Base-by-base conservation (phyloP, 1,140 invertebrate genomes). In the Apis cerana region DNA sequence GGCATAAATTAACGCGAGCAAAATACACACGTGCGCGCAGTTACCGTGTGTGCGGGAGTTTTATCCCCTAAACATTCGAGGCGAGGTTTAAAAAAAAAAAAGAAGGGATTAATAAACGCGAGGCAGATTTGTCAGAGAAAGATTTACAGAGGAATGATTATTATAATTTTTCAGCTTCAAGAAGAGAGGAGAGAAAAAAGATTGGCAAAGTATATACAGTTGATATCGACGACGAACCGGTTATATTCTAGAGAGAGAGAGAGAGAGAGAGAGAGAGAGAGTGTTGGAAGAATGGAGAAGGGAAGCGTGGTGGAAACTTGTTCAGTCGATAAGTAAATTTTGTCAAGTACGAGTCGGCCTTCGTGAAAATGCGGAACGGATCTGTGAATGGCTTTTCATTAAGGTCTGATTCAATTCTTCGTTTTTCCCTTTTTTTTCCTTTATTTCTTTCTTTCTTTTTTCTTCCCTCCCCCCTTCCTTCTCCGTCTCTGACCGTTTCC, bases 331-430 rank as follows among this genome's bases (percentile, higher is more conserved):
- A 83, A 64, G 83, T 75, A 85, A 83, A 88, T 88, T 88, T 88
- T 52, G 80, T 48, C 61, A 85, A 76, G 83, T 59, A 77, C 48
- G 54, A 76, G 62, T 17, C 75, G 21, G 70, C 75, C 54, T 74
- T 62, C 23, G 72, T 33, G 83, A 69, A 85, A 86, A 84, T 52
- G 65, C 82, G 62, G 75, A 72, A 43, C 75, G 69, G 68, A 85
- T 85, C 80, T 77, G 64, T 83, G 87, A 88, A 88, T 88, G 79
- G 88, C 86, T 91, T 91, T 91, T 91, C 88, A 90, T 90, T 87
- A 89, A 86, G 85, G 64, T 82, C 80, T 78, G 85, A 89, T 90
- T 93, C 89, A 91, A 64, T 91, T 88, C 81, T 78, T 86, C 86
- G 86, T 87, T 90, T 90, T 77, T 81, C 83, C 68, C 58, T 86